phyloP scores from a whole-genome alignment of 2,113 vertebrate species.

The Melierax canorus region DNA sequence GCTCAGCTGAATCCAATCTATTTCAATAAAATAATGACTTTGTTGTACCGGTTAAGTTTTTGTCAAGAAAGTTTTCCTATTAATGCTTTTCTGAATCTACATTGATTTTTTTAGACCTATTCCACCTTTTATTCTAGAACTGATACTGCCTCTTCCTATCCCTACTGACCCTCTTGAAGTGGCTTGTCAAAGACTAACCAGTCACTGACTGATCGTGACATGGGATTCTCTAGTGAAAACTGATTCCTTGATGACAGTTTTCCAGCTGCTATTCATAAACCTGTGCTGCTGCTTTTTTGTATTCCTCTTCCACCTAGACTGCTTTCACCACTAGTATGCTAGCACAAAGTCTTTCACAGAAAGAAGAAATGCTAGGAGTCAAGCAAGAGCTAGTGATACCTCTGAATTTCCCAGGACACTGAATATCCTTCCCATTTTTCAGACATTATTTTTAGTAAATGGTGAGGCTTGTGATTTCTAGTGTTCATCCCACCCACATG shows the following conservation, averaged over 20 bases:
- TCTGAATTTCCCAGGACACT: neutral
- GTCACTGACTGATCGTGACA: accelerated
- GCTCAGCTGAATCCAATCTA: neutral
- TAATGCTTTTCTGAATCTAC: neutral
- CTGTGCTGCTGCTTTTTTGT: neutral
- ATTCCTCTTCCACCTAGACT: neutral
- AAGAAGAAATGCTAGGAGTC: neutral
- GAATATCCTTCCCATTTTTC: slow-evolving; percentile 9
- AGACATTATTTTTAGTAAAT: slow-evolving; percentile 40
- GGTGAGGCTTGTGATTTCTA: slow-evolving; percentile 25
- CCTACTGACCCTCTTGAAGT: neutral
- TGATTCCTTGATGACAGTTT: neutral
- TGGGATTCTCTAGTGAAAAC: neutral
- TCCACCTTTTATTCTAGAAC: neutral
- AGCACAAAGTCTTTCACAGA: neutral
- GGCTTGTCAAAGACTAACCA: neutral
- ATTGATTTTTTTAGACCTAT: neutral
- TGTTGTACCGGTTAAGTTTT: neutral
- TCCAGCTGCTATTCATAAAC: neutral
- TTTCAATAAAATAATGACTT: neutral
- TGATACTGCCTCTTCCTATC: neutral
- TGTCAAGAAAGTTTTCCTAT: neutral
- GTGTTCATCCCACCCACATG: neutral
- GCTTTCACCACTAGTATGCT: neutral
- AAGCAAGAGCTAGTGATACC: neutral